phyloP scores from a whole-genome alignment of 2,888 invertebrate genomes.

The Ischnus inquisitorius region DNA sequence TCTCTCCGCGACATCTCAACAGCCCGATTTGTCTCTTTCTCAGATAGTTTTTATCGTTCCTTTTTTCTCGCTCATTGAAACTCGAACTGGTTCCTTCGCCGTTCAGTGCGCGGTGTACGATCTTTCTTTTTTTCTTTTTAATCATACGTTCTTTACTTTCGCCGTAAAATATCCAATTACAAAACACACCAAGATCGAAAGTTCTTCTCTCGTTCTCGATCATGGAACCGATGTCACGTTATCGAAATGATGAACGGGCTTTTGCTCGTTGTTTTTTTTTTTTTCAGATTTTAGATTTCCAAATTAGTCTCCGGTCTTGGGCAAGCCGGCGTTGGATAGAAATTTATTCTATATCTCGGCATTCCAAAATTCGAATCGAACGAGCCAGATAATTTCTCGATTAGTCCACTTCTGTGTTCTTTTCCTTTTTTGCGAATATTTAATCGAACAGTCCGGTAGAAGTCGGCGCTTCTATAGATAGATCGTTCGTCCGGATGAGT shows the following conservation, averaged over 20 bases:
- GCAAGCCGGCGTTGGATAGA: neutral
- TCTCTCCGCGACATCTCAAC: neutral
- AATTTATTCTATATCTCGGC: conserved; percentile 6
- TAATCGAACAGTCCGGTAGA: neutral
- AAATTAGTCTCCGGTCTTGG: neutral
- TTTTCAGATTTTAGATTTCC: neutral
- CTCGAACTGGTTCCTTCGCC: conserved; percentile 42
- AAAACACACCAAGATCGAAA: conserved; percentile 40
- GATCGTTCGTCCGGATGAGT: conserved; percentile 32
- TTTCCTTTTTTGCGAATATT: conserved; percentile 24
- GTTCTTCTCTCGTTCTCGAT: conserved; percentile 18
- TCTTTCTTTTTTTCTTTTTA: conserved; percentile 39
- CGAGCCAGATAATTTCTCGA: conserved; percentile 25
- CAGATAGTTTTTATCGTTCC: neutral
- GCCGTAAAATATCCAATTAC: conserved; percentile 60
- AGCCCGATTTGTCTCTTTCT: conserved; percentile 15
- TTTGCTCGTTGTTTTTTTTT: conserved; percentile 3
- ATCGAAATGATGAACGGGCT: neutral
- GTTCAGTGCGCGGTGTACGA: neutral
- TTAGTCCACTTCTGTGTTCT: neutral
- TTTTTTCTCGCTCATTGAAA: conserved; percentile 27
- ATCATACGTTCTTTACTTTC: conserved; percentile 56
- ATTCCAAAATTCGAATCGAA: neutral
- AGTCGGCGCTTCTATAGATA: conserved; percentile 5
- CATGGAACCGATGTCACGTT: conserved; percentile 19